Percentiles rank a stretch among this genome's conserved stretches.
Evolutionary conservation across 2,888 invertebrate species (phyloP).

Genomic region (Conistra vaccinii): DNA sequence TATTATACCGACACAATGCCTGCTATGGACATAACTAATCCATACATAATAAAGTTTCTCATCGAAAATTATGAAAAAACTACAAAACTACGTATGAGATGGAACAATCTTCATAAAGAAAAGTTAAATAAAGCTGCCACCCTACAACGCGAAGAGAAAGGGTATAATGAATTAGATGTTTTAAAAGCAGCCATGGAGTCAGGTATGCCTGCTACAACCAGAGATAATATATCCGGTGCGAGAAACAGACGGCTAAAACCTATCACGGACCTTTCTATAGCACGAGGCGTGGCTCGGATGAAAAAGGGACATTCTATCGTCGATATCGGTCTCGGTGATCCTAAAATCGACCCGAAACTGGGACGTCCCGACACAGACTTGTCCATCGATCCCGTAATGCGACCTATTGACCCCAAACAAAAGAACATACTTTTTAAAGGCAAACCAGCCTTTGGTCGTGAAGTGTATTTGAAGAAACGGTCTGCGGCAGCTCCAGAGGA

Average conservation of each 20-base stretch:
- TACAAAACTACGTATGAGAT: slow-evolving; percentile 74
- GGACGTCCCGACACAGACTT: slow-evolving; percentile 55
- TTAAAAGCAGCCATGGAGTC: slow-evolving; percentile 62
- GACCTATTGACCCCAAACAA: slow-evolving; percentile 26
- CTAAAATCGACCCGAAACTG: slow-evolving; percentile 73
- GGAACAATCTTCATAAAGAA: slow-evolving; percentile 69
- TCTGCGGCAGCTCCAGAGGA: slow-evolving; percentile 22
- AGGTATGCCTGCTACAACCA: slow-evolving; percentile 68
- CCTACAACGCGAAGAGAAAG: slow-evolving; percentile 70
- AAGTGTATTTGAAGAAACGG: slow-evolving; percentile 35
- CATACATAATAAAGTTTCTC: slow-evolving; percentile 75
- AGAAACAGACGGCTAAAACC: slow-evolving; percentile 68
- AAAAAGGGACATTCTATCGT: slow-evolving; percentile 73
- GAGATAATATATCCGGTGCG: slow-evolving; percentile 65
- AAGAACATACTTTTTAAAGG: slow-evolving; percentile 27
- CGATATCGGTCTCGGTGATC: slow-evolving; percentile 75
- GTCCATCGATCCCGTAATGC: slow-evolving; percentile 40
- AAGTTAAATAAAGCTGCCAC: slow-evolving; percentile 71
- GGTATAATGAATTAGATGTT: slow-evolving; percentile 70
- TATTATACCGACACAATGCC: slow-evolving; percentile 68
- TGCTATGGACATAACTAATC: slow-evolving; percentile 74
- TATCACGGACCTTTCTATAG: slow-evolving; percentile 66
- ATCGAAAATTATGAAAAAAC: slow-evolving; percentile 76
- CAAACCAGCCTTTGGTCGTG: slow-evolving; percentile 37
- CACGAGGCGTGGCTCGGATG: slow-evolving; percentile 66